Evolutionary conservation across 2,888 invertebrate species (phyloP), one percentile per base, ranked within the genome.

Genomic region (Andrena dorsata): DNA sequence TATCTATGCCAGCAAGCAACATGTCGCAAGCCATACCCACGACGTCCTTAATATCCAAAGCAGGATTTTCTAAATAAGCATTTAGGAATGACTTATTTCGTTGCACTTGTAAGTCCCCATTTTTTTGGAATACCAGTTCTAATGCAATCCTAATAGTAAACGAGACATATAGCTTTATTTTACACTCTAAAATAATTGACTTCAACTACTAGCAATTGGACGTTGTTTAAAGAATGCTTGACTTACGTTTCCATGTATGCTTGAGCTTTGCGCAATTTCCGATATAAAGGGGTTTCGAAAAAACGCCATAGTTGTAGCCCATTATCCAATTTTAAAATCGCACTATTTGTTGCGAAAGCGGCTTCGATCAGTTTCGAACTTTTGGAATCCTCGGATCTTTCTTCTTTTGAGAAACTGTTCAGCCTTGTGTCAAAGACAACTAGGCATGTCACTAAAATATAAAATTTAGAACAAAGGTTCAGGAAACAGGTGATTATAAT

Each of bases 1-100:
- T 98, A 91, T 98, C 98, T 76, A 98, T 96, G 76, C 98, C 97
- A 70, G 98, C 98, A 91, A 98, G 95, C 30, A 98, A 93, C 91
- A 98, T 96, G 93, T 98, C 98, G 53, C 97, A 96, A 78, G 97
- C 96, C 95, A 98, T 97, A 74, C 98, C 98, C 63, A 96, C 95
- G n/a, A 98, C 95, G 93, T 98, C 98, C 91, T 96, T 97, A 26
- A 96, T 94, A 92, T 97, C 96, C 4, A 98, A 92, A 87, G 96
- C 96, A 0, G 96, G 95, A 80, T 96, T 96, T 72, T 95, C 94
- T 3, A 98, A 92, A 93, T 97, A 98, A 28, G 95, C 95, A 80
- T 95, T 95, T 61, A 98, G 92, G 13, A 98, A 94, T 1, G 96
- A 96, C 63, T 92, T 91, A 47, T 94, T 93, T 7, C 83, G 74